phyloP scores from a whole-genome alignment of 2,797 vertebrate species.

The Enteromius mattozi region DNA sequence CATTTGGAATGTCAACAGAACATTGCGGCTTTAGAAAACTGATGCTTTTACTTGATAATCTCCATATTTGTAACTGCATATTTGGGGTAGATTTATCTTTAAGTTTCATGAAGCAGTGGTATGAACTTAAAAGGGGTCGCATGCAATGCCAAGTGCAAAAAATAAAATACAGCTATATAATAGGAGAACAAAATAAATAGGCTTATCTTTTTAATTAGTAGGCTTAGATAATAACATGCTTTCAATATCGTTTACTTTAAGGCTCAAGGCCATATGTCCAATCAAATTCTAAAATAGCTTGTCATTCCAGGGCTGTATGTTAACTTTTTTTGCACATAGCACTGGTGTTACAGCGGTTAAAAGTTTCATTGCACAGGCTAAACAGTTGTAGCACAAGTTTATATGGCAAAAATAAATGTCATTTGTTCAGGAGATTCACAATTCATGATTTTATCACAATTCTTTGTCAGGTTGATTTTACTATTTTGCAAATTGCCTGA shows the following conservation, averaged over 20 bases:
- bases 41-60: slow-evolving; percentile 3
- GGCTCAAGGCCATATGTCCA: neutral
- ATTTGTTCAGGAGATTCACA: too few relatives aligned
- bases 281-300: neutral
- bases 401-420: too few relatives aligned
- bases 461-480: too few relatives aligned
- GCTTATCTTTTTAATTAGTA: slow-evolving; percentile 6
- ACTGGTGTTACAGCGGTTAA: too few relatives aligned
- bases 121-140: neutral
- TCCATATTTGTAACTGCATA: neutral
- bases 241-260: neutral
- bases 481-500: too few relatives aligned
- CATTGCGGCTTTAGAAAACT: neutral
- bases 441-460: too few relatives aligned
- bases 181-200: neutral
- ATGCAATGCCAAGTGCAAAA: neutral
- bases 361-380: too few relatives aligned
- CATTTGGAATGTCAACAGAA: neutral
- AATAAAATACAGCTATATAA: neutral
- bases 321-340: too few relatives aligned
- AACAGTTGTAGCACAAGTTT: too few relatives aligned
- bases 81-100: neutral
- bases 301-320: neutral
- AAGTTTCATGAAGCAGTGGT: neutral
- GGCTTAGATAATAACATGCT: neutral